Base-by-base conservation (phyloP, 2,888 invertebrate genomes). In the Scelioninae gen. 1 region DNA sequence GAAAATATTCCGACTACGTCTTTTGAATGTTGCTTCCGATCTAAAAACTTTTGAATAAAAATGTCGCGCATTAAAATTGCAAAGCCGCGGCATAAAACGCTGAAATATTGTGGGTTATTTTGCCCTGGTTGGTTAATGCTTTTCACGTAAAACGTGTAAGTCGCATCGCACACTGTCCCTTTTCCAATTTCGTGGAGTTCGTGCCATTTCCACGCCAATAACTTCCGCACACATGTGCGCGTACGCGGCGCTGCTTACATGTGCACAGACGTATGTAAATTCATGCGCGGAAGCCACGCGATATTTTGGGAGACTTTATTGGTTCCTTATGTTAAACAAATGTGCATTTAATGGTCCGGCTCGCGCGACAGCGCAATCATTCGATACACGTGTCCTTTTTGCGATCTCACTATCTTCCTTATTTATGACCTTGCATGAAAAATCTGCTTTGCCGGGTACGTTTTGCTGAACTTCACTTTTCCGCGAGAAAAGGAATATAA, bases 251-350 rank as follows among this genome's bases (percentile, higher is more conserved):
- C 32, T 11, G 55, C 62, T 51, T 55, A 66, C 68, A 68, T 58
- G 58, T 58, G 68, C 65, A 69, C n/a, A 45, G 47, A 13, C 65
- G 40, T 60, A 78, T 75, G 79, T 66, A 79, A 79, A 83, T 79
- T 43, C 72, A 66, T 53, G 66, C 82, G 72, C 75, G 68, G 55
- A 63, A 76, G 79, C 65, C 81, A 47, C 66, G 66, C 66, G 71
- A 81, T 65, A 68, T 84, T 75, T 81, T 60, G 68, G 63, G 32
- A 13, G 68, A 78, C 84, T 82, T 84, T 90, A 89, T 89, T 88
- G 88, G 87, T 78, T 84, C 87, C 85, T 87, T 87, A 87, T 88
- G 87, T 87, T 85, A 87, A 86, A 88, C 86, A 87, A 89, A 90
- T 87, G 86, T 87, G 86, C 87, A 87, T 88, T 87, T 89, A 88